A percentile compares a stretch with the other conserved stretches of the same genome.
Evolutionary conservation across 1,140 invertebrate species (phyloP).

Genomic region (Ceratosolen fusciceps): DNA sequence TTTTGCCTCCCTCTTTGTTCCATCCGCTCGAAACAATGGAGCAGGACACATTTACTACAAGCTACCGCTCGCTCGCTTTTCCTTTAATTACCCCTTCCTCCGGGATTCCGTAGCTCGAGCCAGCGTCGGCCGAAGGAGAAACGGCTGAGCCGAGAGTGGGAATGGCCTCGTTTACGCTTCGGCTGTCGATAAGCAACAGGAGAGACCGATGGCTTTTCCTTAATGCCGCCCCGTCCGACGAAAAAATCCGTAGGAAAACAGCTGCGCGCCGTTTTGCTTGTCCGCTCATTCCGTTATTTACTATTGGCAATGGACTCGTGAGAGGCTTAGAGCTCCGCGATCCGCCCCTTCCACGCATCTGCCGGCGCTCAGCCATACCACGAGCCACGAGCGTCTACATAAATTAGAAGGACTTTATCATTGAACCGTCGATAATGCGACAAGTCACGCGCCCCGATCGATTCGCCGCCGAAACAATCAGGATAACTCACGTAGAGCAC

Average conservation of each 20-base stretch:
- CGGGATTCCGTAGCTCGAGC: neutral
- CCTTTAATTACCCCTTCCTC: constrained; percentile 7
- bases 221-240: no score
- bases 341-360: no score
- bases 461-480: neutral
- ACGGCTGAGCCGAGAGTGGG: neutral
- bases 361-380: no score
- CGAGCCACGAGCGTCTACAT: neutral
- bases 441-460: neutral
- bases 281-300: no score
- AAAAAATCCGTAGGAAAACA: neutral
- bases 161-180: neutral
- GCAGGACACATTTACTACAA: neutral
- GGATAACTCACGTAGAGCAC: neutral
- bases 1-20: constrained; percentile 26
- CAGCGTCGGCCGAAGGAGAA: no score
- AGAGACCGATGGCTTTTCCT: neutral
- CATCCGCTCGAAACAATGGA: constrained; percentile 1
- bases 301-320: no score
- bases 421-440: neutral
- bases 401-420: constrained; percentile 10
- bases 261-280: no score
- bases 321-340: no score
- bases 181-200: neutral
- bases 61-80: constrained; percentile 19